Evolutionary conservation across 1,140 invertebrate genomes (phyloP).

Genomic region (Trichonephila inaurata): DNA sequence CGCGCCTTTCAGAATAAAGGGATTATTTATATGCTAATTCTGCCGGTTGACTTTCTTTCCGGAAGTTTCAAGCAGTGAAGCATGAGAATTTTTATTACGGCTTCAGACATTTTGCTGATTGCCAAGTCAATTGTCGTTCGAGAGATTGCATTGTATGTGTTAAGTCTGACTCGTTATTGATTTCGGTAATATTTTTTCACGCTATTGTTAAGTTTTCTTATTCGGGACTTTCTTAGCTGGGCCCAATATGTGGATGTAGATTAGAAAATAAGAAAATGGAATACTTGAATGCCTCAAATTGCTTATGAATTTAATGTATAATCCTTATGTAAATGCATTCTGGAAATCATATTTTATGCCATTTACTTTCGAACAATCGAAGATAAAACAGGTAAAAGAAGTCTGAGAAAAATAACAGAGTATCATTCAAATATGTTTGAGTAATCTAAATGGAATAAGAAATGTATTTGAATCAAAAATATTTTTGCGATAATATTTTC

Average conservation of each 20-base stretch:
- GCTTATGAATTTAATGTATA: too few relatives aligned
- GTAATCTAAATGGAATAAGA: too few relatives aligned
- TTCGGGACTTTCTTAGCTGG: not conserved
- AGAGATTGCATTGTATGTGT: not conserved
- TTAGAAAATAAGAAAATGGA: not conserved
- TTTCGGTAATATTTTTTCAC: not conserved
- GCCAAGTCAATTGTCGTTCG: not conserved
- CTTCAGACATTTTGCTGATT: constrained; percentile 34
- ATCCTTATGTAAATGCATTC: too few relatives aligned
- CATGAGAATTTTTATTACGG: constrained; percentile 41
- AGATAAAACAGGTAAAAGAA: too few relatives aligned
- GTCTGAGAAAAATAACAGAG: too few relatives aligned
- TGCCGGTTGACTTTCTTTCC: constrained; percentile 7
- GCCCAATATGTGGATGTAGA: not conserved
- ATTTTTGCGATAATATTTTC: too few relatives aligned
- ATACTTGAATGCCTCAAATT: not conserved
- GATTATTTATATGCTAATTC: constrained; percentile 63
- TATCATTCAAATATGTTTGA: too few relatives aligned
- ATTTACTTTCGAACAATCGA: too few relatives aligned
- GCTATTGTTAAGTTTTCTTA: not conserved
- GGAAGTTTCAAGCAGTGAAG: constrained; percentile 47
- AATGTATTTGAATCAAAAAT: too few relatives aligned
- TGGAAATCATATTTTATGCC: too few relatives aligned
- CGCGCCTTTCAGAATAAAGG: constrained; percentile 21
- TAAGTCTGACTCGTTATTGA: not conserved